These are phyloP conservation scores for Oryzias dopingdopingensis DNA, from an alignment of 2,797 vertebrate species.

Conservation along the genomic window DNA sequence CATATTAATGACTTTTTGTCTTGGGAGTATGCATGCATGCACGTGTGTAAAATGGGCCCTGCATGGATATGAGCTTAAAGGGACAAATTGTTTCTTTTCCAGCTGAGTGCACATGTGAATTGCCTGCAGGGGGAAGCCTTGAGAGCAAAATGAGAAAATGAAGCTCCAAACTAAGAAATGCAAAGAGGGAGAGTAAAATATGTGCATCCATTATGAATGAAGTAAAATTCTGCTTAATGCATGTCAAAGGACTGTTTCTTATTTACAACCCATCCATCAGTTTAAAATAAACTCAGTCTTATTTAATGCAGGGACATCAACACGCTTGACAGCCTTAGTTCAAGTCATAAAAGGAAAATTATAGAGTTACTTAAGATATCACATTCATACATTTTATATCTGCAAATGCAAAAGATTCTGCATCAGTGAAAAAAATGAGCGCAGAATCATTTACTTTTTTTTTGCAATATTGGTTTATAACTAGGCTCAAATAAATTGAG, in stretches of 20 bases:
- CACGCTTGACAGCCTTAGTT: too few species aligned
- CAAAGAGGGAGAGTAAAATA: constrained; percentile 13
- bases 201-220: constrained; percentile 13
- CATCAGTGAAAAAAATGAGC: too few species aligned
- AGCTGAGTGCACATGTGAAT: constrained; percentile 69
- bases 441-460: too few species aligned
- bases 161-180: constrained; percentile 31
- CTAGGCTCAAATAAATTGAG: too few species aligned
- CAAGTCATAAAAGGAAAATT: too few species aligned
- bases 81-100: constrained; percentile 64
- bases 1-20: constrained; percentile 43
- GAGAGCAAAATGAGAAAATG: constrained; percentile 48
- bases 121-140: constrained; percentile 57
- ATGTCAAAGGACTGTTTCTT: not conserved
- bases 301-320: not conserved
- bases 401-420: too few species aligned
- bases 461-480: too few species aligned
- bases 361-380: too few species aligned
- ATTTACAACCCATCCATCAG: constrained; percentile 12
- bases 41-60: constrained; percentile 43
- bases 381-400: too few species aligned
- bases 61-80: constrained; percentile 46
- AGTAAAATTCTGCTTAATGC: constrained; percentile 26
- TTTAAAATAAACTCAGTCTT: constrained; percentile 7
- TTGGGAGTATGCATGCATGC: constrained; percentile 24